A percentile compares a stretch with the other conserved stretches of the same genome.
phyloP scores from a whole-genome alignment of 30 jellyfish, hydroid and myxozoan species.

The Mastigias papua region DNA sequence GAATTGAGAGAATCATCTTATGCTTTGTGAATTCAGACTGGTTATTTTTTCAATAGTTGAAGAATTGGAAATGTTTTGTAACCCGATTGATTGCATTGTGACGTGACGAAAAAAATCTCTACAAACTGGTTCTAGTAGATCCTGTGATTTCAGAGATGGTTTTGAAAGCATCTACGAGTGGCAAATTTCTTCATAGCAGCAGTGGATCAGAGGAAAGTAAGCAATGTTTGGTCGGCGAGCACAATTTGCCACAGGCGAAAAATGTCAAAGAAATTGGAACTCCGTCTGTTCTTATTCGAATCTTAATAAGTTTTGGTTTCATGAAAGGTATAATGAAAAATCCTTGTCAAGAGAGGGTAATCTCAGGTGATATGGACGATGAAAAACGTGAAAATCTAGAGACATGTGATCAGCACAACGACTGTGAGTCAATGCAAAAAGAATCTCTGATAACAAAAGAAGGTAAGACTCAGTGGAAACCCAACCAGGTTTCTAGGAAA shows the following conservation, averaged over 20 bases:
- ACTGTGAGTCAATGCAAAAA: background rate
- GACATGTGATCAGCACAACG: background rate
- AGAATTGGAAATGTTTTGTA: too few relatives aligned
- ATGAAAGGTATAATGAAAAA: slow-evolving; percentile 1
- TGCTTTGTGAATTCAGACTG: too few relatives aligned
- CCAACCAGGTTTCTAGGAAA: background rate
- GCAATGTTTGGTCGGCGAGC: background rate
- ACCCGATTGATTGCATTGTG: too few relatives aligned
- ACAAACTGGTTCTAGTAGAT: background rate
- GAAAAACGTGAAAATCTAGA: background rate
- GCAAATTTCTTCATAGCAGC: background rate
- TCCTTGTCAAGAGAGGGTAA: background rate
- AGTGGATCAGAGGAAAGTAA: background rate
- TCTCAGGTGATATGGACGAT: background rate
- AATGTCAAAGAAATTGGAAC: background rate
- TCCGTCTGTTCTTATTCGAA: slow-evolving; percentile 34
- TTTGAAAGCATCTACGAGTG: background rate
- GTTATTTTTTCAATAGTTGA: too few relatives aligned
- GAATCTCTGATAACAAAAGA: background rate
- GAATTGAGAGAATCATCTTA: too few relatives aligned
- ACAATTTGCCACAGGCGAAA: background rate
- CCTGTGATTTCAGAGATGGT: background rate
- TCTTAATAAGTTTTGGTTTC: slow-evolving; percentile 40
- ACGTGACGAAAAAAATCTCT: too few relatives aligned
- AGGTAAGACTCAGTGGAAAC: slow-evolving; percentile 6